These are phyloP conservation scores for Ceratina australensis DNA, from an alignment of 1,140 invertebrate species.

Conservation along the genomic window DNA sequence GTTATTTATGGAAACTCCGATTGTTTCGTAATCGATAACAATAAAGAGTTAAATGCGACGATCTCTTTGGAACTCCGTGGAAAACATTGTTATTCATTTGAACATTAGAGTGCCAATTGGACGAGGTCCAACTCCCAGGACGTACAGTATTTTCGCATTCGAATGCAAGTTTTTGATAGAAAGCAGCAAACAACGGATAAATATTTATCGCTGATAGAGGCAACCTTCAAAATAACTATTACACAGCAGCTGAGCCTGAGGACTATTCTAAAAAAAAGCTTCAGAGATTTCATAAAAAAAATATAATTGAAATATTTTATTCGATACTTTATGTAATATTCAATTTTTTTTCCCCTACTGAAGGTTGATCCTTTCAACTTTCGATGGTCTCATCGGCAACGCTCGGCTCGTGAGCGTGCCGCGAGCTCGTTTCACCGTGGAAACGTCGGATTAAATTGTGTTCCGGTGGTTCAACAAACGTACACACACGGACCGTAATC, in stretches of 20 bases:
- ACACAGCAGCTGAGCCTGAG: neutral
- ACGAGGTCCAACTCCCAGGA: slow-evolving; percentile 11
- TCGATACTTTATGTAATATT: neutral
- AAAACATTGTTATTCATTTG: too few species aligned
- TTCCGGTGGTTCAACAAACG: neutral
- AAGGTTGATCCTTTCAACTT: neutral
- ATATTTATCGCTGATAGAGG: neutral
- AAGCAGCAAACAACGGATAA: neutral
- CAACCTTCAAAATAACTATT: neutral
- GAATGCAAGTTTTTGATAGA: neutral
- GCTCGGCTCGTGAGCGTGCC: neutral
- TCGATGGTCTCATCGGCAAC: neutral
- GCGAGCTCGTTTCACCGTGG: neutral
- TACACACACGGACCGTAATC: neutral
- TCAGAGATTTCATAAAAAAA: too few species aligned
- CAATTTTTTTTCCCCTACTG: neutral
- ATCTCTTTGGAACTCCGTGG: too few species aligned
- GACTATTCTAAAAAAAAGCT: neutral
- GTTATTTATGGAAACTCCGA: neutral
- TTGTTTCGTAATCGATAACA: neutral
- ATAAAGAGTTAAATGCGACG: too few species aligned
- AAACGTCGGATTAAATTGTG: slow-evolving; percentile 2
- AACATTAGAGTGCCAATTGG: slow-evolving; percentile 23
- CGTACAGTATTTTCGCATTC: neutral
- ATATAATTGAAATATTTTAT: too few species aligned